phyloP scores from a whole-genome alignment of 2,797 vertebrate genomes.

The Lophius americanus region DNA sequence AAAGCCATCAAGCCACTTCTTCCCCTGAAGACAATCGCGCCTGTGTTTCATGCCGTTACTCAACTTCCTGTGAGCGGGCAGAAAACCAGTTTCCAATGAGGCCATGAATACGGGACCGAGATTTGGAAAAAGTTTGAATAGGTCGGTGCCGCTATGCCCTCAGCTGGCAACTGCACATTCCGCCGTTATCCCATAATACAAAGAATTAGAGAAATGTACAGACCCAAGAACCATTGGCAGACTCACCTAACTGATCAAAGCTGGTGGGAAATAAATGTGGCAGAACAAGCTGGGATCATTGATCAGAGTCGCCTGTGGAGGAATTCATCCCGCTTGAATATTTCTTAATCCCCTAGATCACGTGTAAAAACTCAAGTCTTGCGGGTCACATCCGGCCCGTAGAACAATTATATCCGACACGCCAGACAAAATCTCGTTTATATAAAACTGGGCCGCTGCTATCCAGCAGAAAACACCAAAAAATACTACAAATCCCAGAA shows the following conservation, averaged over 20 bases:
- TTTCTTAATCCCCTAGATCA: too few species aligned
- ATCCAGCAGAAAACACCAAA: too few species aligned
- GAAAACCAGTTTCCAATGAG: constrained; percentile 33
- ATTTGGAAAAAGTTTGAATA: constrained; percentile 40
- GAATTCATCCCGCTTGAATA: too few species aligned
- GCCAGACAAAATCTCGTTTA: too few species aligned
- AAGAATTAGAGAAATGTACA: neutral
- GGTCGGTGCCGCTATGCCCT: constrained; percentile 3
- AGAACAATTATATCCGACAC: neutral
- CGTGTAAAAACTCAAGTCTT: too few species aligned
- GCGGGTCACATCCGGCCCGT: too few species aligned
- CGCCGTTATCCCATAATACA: neutral
- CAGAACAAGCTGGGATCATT: neutral
- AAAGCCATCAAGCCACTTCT: constrained; percentile 49
- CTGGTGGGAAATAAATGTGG: too few species aligned
- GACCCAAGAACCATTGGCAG: constrained; percentile 29
- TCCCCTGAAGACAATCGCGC: constrained; percentile 59
- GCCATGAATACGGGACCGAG: constrained; percentile 43
- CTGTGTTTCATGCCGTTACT: constrained; percentile 56
- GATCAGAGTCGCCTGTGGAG: neutral
- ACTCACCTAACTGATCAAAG: neutral
- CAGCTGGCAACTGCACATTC: constrained; percentile 10
- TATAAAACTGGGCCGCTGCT: too few species aligned
- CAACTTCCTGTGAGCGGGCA: constrained; percentile 43
- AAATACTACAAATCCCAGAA: too few species aligned